Conservation (phyloP, 2,113 vertebrate genomes). For the Rhynchomys soricoides region DNA sequence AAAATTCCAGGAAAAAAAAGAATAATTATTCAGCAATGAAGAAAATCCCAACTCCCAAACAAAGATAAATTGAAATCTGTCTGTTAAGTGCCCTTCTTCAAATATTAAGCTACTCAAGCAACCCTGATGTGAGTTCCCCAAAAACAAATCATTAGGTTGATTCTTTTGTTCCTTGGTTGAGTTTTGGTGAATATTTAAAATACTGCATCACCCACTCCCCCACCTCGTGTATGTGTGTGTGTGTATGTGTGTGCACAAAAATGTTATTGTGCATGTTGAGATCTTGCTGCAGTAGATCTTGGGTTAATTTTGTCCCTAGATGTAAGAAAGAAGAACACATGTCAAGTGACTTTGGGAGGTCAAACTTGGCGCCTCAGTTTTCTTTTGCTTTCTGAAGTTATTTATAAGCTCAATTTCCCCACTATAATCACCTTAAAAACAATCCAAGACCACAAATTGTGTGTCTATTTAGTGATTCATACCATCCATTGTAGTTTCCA, state of each 20-base stretch:
- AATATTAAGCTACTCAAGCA: background rate
- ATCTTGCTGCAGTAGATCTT: background rate
- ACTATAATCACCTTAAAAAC: constrained; percentile 8
- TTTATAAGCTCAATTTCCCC: background rate
- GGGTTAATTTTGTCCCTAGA: constrained; percentile 2
- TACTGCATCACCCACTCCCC: background rate
- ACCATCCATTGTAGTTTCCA: background rate
- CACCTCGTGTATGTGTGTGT: background rate
- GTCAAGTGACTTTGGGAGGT: background rate
- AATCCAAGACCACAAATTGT: background rate
- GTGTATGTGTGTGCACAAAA: background rate
- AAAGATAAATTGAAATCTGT: background rate
- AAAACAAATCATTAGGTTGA: background rate
- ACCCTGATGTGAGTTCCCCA: background rate
- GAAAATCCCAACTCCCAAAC: background rate
- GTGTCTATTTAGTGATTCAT: background rate
- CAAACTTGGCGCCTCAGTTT: background rate
- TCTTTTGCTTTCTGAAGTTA: background rate
- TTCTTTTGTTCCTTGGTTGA: background rate
- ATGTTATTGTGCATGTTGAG: background rate
- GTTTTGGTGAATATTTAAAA: constrained; percentile 1
- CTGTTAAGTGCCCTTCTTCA: background rate
- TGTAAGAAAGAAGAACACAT: background rate
- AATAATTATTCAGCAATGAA: background rate
- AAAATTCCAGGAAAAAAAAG: background rate